These are phyloP conservation scores for Drosophila sproati DNA, from an alignment of 1,140 invertebrate genomes.

Conservation along the genomic window DNA sequence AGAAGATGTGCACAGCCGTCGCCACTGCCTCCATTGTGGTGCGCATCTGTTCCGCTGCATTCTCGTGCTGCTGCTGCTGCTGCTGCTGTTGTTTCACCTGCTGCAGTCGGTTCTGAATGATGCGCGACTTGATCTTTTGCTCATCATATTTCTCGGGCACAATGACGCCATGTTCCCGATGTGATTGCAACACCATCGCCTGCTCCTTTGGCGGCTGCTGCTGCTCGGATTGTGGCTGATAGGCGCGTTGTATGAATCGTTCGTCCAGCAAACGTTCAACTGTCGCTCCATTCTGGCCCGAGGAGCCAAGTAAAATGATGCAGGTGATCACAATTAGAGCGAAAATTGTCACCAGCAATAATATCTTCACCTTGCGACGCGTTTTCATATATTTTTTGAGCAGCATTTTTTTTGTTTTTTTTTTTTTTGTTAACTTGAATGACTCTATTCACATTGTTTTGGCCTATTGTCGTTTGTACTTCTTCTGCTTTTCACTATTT, in stretches of 20 bases:
- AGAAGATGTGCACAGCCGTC: conserved; percentile 80
- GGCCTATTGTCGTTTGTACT: conserved; percentile 33
- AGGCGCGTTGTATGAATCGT: conserved; percentile 74
- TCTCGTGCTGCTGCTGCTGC: conserved; percentile 65
- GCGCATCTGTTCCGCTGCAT: conserved; percentile 57
- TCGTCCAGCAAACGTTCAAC: conserved; percentile 76
- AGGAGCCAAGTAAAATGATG: conserved; percentile 68
- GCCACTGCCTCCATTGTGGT: conserved; percentile 63
- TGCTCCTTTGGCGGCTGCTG: conserved; percentile 29
- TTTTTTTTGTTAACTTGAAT: conserved; percentile 47
- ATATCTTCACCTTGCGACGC: conserved; percentile 80
- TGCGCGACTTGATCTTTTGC: conserved; percentile 76
- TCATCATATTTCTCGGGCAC: conserved; percentile 84
- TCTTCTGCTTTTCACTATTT: conserved; percentile 30
- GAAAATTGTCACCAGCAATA: conserved; percentile 73
- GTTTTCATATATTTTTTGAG: conserved; percentile 83
- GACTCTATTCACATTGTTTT: conserved; percentile 61
- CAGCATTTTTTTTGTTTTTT: conserved; percentile 54
- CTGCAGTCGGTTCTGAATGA: conserved; percentile 78
- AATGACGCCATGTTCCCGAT: conserved; percentile 70
- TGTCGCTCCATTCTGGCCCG: conserved; percentile 42
- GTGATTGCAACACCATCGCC: conserved; percentile 54
- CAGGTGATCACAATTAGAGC: conserved; percentile 72
- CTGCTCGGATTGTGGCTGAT: conserved; percentile 52
- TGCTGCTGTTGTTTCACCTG: conserved; percentile 66